Base-by-base conservation (phyloP, 2,113 vertebrate genomes). In the Passer domesticus region DNA sequence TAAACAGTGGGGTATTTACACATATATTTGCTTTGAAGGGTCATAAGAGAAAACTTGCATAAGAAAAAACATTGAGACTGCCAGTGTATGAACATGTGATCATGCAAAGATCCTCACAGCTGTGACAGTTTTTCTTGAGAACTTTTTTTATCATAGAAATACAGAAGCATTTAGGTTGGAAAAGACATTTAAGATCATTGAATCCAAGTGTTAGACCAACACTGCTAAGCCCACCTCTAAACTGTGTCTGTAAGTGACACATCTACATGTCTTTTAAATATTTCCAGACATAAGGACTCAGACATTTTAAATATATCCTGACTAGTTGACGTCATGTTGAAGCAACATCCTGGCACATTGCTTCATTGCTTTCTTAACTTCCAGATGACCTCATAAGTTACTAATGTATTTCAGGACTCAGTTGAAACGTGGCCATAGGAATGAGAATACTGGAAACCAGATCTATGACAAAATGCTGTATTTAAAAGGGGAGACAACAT, bases 1-100 rank as follows among this genome's bases (percentile, higher is more conserved):
- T 75, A 53, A 85, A 64, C 13, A 11, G 4, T 16, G 12, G 7
- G 3, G 2, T 52, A 37, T 6, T 53, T 66, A 31, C 0, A 1
- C 30, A 55, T 33, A 23, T 43, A 22, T 81, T 66, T 73, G 7
- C 11, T 79, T 44, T 68, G 31, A 69, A 64, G 19, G 14, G 13
- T 66, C 20, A 7, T 24, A 66, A 35, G 19, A 75, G 49, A 63
- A 56, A 56, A 30, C n/a, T 47, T 41, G 9, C 2, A 7, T 56
- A 41, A 56, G 24, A 50, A 44, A 15, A 89, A 77, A 11, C 35
- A 23, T 8, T 24, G 19, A 13, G 23, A 3, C 7, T 84, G 6
- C 8, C 55, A 74, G 8, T 25, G 11, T n/a, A 15, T 23, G 22
- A 37, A 47, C 0, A 25, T 3, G 3, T 56, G 68, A 44, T 18